A percentile compares a stretch with the other conserved stretches of the same genome.
These are phyloP conservation scores for Siniperca obscura DNA, from an alignment of 2,797 vertebrate genomes.

Conservation along the genomic window DNA sequence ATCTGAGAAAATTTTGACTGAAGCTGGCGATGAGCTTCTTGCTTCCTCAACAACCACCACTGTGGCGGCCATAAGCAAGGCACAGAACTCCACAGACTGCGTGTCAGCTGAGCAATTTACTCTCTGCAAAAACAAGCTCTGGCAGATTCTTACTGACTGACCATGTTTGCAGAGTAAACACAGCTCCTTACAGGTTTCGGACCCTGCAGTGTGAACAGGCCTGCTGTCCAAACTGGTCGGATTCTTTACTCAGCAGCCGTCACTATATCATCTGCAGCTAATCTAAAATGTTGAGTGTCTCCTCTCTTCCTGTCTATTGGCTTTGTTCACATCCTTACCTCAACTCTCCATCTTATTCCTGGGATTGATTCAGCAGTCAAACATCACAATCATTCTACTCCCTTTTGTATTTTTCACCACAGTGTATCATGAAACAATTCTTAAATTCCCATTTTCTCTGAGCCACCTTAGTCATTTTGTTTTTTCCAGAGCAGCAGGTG, in stretches of 20 bases:
- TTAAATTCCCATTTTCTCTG: constrained; percentile 5
- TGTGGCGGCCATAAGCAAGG: neutral
- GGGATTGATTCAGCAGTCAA: neutral
- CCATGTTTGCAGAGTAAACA: constrained; percentile 40
- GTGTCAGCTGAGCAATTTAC: neutral
- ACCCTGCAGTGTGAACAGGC: neutral
- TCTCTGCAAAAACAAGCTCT: neutral
- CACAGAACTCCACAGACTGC: neutral
- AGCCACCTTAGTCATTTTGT: neutral
- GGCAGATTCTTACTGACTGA: constrained; percentile 8
- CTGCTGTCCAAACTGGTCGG: neutral
- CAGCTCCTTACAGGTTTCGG: neutral
- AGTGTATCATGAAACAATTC: neutral
- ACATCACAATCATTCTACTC: neutral
- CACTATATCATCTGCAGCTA: constrained; percentile 19
- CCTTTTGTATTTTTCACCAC: neutral
- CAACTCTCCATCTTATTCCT: neutral
- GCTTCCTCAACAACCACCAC: neutral
- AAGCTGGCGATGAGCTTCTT: neutral
- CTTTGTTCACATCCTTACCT: constrained; percentile 1
- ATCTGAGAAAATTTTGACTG: neutral
- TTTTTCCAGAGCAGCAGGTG: constrained; percentile 9
- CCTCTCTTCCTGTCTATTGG: neutral
- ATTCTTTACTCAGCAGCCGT: constrained; percentile 39
- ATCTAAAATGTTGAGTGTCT: neutral